Conservation (phyloP, 2,113 vertebrate genomes). For the Ia io region DNA sequence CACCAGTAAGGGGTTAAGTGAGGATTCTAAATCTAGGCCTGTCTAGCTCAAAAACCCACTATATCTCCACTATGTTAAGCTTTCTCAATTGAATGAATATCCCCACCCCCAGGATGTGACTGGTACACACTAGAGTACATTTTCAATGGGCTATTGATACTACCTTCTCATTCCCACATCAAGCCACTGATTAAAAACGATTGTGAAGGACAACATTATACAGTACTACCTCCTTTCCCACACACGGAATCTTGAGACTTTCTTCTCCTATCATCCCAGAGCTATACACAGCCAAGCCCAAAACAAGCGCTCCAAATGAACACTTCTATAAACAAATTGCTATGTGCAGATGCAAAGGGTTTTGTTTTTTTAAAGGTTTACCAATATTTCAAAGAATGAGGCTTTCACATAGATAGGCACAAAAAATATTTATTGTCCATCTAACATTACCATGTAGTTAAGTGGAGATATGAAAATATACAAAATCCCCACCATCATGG, state of each 20-base stretch:
- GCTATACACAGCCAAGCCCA: background rate
- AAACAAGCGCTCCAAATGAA: background rate
- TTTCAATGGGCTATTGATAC: background rate
- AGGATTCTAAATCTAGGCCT: background rate
- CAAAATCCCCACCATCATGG: background rate
- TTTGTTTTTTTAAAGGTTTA: background rate
- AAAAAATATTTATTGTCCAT: background rate
- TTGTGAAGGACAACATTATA: background rate
- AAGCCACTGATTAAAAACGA: background rate
- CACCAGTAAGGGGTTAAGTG: background rate
- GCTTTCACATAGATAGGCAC: background rate
- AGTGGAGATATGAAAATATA: background rate
- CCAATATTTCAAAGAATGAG: background rate
- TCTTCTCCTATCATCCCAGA: background rate
- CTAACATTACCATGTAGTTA: background rate
- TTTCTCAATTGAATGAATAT: background rate
- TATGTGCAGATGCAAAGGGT: background rate
- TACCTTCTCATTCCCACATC: background rate
- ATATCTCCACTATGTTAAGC: background rate
- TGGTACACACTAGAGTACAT: background rate
- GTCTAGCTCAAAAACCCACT: background rate
- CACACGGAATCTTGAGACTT: background rate
- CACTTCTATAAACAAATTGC: background rate
- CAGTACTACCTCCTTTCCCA: background rate
- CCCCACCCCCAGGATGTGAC: background rate